A percentile compares a stretch with the other conserved stretches of the same genome.
Evolutionary conservation across 2,888 invertebrate species (phyloP).

Genomic region (Galerucella nymphaeae): DNA sequence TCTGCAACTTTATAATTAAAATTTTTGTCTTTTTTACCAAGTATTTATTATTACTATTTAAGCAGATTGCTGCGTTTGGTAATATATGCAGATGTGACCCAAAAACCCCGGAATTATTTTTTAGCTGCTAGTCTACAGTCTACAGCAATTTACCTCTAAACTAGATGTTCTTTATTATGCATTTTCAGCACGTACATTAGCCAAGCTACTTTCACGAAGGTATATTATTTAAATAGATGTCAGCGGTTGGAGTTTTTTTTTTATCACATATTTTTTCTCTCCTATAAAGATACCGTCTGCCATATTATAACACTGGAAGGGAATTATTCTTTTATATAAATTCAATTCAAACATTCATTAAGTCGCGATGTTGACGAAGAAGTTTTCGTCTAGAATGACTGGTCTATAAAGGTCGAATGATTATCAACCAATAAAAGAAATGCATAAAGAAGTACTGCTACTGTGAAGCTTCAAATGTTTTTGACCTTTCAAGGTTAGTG

Average conservation of each 20-base stretch:
- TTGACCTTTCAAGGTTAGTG: conserved; percentile 25
- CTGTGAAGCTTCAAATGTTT: conserved; percentile 16
- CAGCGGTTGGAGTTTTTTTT: neutral
- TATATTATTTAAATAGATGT: conserved; percentile 15
- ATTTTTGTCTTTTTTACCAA: neutral
- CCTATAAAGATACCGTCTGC: neutral
- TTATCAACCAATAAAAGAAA: neutral
- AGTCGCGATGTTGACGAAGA: neutral
- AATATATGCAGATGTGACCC: conserved; percentile 17
- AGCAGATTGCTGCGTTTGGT: neutral
- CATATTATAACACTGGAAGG: neutral
- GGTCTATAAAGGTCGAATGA: neutral
- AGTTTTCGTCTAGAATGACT: conserved; percentile 7
- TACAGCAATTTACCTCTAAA: conserved; percentile 13
- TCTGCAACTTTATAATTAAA: no score
- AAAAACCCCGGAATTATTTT: conserved; percentile 3
- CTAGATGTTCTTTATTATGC: conserved; percentile 17
- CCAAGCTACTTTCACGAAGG: conserved; percentile 8
- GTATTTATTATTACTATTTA: conserved; percentile 6
- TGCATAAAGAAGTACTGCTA: neutral
- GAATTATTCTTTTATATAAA: no score
- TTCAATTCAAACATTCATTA: neutral
- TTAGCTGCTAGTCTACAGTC: neutral
- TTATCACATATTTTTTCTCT: neutral
- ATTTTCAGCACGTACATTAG: conserved; percentile 25